Base-by-base conservation (phyloP, 2,888 invertebrate species). In the Callyntrura sp. region DNA sequence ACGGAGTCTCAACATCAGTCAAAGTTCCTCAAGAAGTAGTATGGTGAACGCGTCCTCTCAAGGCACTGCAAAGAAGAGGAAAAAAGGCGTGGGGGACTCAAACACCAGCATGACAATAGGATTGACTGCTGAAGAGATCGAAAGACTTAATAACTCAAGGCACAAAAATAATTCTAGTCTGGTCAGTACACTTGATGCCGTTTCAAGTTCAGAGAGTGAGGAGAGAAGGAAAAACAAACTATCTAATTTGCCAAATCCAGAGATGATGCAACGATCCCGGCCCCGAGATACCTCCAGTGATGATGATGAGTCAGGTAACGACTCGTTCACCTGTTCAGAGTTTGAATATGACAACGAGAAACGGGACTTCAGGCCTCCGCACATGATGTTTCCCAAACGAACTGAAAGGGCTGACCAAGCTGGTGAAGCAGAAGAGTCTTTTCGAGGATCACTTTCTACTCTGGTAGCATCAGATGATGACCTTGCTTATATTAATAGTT, bases 261-360 rank as follows among this genome's bases (percentile, higher is more conserved):
- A 91, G 45, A 90, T 88, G 78, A 79, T 87, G 90, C 88, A 89
- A 60, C 43, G 91, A 28, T 90, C 85, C 14, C 62, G 91, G 25
- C 92, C 85, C 14, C 62, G 91, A 35, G 92, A 93, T 60, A 94
- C 91, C 94, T 92, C 93, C 0, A 93, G 93, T 85, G 93, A 93
- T 76, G 93, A 93, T 68, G 98, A 98, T 94, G 98, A 98, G 95
- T 97, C 97, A 92, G 97, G 97, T 5, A 98, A 99, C 95, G 99
- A 99, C 94, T 98, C 98, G 93, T 99, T 99, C 95, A 99, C 99
- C 12, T 99, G 99, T 95, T 99, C 99, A 0, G 99, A 99, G 95
- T 98, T 98, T 94, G 99, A 99, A 94, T 98, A 98, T 94, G 98
- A 98, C 94, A 98, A 98, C 89, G 94, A 94, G 84, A 94, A 94